Percentiles rank a stretch among this genome's conserved stretches.
Conservation (phyloP, 2,797 vertebrate genomes). For the Esox lucius region DNA sequence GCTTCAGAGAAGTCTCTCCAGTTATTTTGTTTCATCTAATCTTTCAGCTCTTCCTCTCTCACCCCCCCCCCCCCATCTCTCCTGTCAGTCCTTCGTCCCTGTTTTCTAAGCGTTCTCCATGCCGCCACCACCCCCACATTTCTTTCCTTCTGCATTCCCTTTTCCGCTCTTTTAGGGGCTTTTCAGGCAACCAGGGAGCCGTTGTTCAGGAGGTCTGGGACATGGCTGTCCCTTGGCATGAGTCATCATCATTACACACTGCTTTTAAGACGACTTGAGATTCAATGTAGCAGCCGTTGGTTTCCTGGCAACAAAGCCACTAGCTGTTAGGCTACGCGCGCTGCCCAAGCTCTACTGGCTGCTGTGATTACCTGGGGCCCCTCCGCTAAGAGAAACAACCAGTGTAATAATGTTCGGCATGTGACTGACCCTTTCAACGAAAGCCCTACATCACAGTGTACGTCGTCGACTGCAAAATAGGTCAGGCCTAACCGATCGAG, state of each 20-base stretch:
- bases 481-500: background rate
- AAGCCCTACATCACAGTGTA: background rate
- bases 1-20: background rate
- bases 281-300: too few relatives aligned
- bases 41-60: background rate
- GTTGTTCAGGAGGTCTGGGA: background rate
- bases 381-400: background rate
- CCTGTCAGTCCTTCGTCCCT: background rate
- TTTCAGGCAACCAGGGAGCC: constrained; percentile 5
- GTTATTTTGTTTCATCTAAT: background rate
- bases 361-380: constrained; percentile 1
- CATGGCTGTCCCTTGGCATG: background rate
- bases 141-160: background rate
- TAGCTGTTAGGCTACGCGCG: too few relatives aligned
- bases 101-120: background rate
- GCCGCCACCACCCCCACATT: background rate
- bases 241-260: background rate
- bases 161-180: background rate
- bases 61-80: too few relatives aligned
- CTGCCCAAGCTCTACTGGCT: background rate
- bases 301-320: too few relatives aligned
- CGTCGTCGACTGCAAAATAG: background rate
- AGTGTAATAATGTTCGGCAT: background rate
- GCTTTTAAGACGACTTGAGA: background rate
- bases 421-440: background rate